Base-by-base conservation (phyloP, 23 tunicate species). In the Corella eumyota region DNA sequence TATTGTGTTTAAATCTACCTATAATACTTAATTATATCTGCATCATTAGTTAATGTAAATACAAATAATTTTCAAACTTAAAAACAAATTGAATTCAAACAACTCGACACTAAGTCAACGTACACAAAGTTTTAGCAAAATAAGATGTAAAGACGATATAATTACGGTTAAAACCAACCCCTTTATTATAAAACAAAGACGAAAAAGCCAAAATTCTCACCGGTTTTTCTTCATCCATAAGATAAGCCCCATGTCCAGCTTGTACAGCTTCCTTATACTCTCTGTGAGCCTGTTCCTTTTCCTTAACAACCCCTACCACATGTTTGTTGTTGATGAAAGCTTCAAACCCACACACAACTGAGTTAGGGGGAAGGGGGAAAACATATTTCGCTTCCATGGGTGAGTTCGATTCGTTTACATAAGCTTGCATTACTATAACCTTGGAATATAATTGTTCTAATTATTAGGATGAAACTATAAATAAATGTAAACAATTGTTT, bases 321-420 rank as follows among this genome's bases (percentile, higher is more conserved):
- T 84, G 94, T 64, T 84, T 84, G 29, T 57, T 75, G 46, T 84
- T 84, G 23, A 84, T 84, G 65, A 74, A 84, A 32, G 94, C 94
- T 63, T 84, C 94, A 61, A 84, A 84, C 6, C 94, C 94, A 70
- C 94, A 84, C 46, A 84, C 82, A 61, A 83, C 94, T 32, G 77
- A 77, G 45, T 69, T 37, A 15, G 69, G 83, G 36, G 49, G 59
- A 9, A 84, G 61, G 4, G 94, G 94, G 68, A 84, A 84, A 51
- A 84, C 94, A 58, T 84, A 84, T 58, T 84, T 84, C 3, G 81
- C 94, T 70, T 84, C 94, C 31, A 84, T 32, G 0, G 76, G 25
- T 50, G 45, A 23, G 15, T 58, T 30, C 24, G 71, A 62, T 24
- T 56, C 38, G 55, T 84, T 84, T 66, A 30, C 51, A 31, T 84